phyloP scores from a whole-genome alignment of 2,113 vertebrate genomes.

The Zosterops japonicus region DNA sequence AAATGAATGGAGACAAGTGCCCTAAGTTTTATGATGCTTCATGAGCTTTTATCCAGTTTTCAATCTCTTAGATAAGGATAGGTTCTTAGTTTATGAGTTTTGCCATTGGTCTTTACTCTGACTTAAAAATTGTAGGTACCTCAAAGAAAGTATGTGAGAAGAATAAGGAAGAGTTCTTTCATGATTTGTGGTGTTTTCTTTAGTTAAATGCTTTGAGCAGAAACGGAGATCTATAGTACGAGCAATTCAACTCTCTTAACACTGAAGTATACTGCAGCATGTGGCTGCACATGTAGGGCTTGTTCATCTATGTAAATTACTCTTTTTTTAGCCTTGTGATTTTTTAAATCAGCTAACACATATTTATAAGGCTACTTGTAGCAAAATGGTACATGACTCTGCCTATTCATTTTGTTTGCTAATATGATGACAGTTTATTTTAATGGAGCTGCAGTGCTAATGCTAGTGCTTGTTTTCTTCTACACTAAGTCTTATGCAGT shows the following conservation, averaged over 20 bases:
- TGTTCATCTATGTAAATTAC: background rate
- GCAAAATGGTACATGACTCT: background rate
- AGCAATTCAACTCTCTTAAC: background rate
- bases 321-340: background rate
- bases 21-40: background rate
- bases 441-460: background rate
- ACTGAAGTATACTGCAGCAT: background rate
- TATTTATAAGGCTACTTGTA: background rate
- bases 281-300: background rate
- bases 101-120: background rate
- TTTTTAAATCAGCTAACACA: background rate
- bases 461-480: background rate
- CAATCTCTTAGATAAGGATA: background rate
- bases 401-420: background rate
- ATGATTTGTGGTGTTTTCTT: background rate
- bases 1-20: background rate
- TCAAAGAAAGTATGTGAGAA: background rate
- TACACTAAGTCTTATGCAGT: background rate
- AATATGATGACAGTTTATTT: background rate
- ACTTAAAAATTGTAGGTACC: background rate
- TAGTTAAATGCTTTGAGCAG: background rate
- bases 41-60: background rate
- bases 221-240: background rate
- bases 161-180: background rate
- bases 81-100: background rate